Conservation (phyloP, 2,888 invertebrate genomes). For the Antitype chi region DNA sequence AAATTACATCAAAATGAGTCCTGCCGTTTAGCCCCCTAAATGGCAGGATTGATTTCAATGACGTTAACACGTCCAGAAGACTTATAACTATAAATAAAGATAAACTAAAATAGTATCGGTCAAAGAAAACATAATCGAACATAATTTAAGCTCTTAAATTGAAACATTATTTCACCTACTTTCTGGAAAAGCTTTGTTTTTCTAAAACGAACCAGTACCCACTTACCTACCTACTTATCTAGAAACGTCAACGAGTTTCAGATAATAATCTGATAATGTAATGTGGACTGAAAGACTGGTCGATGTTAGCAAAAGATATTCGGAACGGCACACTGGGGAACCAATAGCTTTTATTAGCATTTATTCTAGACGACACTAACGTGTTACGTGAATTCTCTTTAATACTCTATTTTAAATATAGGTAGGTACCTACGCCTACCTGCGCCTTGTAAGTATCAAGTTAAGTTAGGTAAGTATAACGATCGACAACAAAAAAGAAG, state of each 20-base stretch:
- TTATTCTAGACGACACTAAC: constrained; percentile 24
- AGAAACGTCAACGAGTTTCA: constrained; percentile 41
- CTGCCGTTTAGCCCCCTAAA: too few species aligned
- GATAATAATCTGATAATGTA: constrained; percentile 55
- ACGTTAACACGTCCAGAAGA: too few species aligned
- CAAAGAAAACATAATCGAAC: neutral
- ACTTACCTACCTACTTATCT: constrained; percentile 22
- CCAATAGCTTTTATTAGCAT: constrained; percentile 40
- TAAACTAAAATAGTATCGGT: neutral
- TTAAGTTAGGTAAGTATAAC: too few species aligned
- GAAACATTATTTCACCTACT: neutral
- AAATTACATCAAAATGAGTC: too few species aligned
- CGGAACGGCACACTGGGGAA: constrained; percentile 27
- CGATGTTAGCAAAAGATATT: constrained; percentile 39
- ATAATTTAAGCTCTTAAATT: neutral
- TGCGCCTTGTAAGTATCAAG: neutral
- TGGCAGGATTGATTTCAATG: too few species aligned
- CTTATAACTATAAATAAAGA: neutral
- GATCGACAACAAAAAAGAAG: too few species aligned
- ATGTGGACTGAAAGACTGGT: constrained; percentile 41
- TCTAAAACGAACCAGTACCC: constrained; percentile 5
- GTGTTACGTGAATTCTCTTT: neutral
- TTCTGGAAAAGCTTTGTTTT: constrained; percentile 7
- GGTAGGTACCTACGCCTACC: neutral
- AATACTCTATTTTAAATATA: constrained; percentile 1